Evolutionary conservation across 2,797 vertebrate genomes (phyloP).

Genomic region (Cynodonichthys magdalenae): DNA sequence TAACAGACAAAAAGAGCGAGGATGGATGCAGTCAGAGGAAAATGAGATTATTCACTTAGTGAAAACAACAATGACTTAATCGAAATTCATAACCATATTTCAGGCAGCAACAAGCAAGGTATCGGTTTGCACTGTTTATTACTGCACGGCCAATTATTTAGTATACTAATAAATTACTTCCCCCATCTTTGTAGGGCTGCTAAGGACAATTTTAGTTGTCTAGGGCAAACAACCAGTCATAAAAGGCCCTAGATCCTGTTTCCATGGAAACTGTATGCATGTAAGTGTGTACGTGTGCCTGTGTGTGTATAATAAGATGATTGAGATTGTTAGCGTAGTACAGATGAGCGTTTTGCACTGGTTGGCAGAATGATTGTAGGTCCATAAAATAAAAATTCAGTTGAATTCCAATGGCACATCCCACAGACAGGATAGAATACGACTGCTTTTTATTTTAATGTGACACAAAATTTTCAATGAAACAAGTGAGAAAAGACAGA

Average conservation of each 20-base stretch:
- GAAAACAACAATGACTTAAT: conserved; percentile 15
- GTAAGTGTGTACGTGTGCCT: conserved; percentile 29
- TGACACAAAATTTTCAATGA: conserved; percentile 12
- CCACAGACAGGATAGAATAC: conserved; percentile 26
- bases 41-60: conserved; percentile 8
- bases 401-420: conserved; percentile 27
- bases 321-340: conserved; percentile 64
- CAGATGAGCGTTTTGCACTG: conserved; percentile 46
- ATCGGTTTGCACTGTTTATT: conserved; percentile 17
- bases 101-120: conserved; percentile 24
- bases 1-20: conserved; percentile 6
- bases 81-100: conserved; percentile 10
- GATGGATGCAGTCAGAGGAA: conserved; percentile 17
- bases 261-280: conserved; percentile 80
- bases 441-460: conserved; percentile 10
- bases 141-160: conserved; percentile 45
- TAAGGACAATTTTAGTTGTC: conserved; percentile 70
- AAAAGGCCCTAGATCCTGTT: conserved; percentile 76
- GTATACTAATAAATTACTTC: conserved; percentile 56
- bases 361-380: conserved; percentile 50
- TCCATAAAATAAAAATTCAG: conserved; percentile 35
- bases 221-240: conserved; percentile 76
- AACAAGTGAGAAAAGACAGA: conserved; percentile 7
- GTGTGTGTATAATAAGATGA: conserved; percentile 70
- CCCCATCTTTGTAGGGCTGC: conserved; percentile 59